A percentile compares a stretch with the other conserved stretches of the same genome.
These are phyloP conservation scores for Eupsilia transversa DNA, from an alignment of 2,888 invertebrate genomes.

Conservation along the genomic window DNA sequence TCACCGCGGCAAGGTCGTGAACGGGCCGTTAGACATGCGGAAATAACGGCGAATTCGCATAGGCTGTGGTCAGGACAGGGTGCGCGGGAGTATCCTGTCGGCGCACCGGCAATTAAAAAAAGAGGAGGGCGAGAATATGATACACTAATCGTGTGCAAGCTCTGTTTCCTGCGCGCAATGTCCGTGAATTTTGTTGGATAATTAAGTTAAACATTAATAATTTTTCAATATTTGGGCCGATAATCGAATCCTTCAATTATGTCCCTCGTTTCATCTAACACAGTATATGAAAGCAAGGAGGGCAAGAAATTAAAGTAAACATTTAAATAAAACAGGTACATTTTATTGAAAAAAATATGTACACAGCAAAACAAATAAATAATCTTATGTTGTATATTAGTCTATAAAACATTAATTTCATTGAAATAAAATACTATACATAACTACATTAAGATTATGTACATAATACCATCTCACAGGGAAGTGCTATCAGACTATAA, in stretches of 20 bases:
- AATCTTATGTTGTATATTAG: constrained; percentile 91
- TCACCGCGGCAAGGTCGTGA: too few relatives aligned
- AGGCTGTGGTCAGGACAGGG: neutral
- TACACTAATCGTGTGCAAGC: neutral
- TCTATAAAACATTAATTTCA: constrained; percentile 91
- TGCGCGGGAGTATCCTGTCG: neutral
- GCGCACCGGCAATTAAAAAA: neutral
- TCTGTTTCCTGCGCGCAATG: neutral
- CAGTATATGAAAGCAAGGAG: neutral
- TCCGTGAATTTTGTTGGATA: neutral
- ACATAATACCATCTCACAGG: constrained; percentile 89
- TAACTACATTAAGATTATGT: constrained; percentile 89
- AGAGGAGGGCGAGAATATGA: neutral
- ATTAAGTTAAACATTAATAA: neutral
- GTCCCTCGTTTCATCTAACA: neutral
- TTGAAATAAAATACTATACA: constrained; percentile 91
- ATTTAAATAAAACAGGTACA: constrained; percentile 89
- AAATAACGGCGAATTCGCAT: neutral
- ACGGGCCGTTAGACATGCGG: too few relatives aligned
- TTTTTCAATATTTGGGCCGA: neutral
- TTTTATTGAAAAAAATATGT: constrained; percentile 91
- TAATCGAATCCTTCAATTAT: neutral
- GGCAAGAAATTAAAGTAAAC: constrained; percentile 42
- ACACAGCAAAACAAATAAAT: constrained; percentile 91
- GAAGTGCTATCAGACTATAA: constrained; percentile 84